phyloP scores from a whole-genome alignment of 1,140 invertebrate genomes.

The Mercenaria mercenaria region DNA sequence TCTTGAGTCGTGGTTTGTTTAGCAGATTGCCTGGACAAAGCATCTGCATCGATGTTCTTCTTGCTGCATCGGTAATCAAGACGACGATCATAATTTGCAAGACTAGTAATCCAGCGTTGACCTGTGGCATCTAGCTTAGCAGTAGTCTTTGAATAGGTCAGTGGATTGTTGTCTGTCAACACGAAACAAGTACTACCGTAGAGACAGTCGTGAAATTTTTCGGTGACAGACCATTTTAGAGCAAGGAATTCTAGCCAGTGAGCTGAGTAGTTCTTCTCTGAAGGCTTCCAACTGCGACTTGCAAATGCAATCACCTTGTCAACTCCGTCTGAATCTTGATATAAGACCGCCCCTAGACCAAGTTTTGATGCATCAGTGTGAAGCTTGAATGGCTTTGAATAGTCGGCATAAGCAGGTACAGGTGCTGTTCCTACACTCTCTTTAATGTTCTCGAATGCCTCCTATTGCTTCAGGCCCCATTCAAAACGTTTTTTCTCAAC shows the following conservation, averaged over 20 bases:
- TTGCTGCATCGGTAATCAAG: conserved; percentile 28
- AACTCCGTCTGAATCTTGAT: conserved; percentile 40
- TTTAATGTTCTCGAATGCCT: conserved; percentile 69
- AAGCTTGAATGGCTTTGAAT: conserved; percentile 2
- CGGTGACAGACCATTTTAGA: too few relatives aligned
- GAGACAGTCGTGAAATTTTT: conserved; percentile 53
- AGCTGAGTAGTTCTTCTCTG: conserved; percentile 65
- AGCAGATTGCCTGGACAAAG: background rate
- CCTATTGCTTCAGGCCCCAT: conserved; percentile 7
- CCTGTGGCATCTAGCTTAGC: conserved; percentile 60
- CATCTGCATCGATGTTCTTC: conserved; percentile 52
- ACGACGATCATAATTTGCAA: conserved; percentile 35
- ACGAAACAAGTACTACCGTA: conserved; percentile 62
- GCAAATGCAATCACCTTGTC: conserved; percentile 70
- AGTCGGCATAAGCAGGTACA: conserved; percentile 63
- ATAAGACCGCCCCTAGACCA: conserved; percentile 59
- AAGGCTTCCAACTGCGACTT: conserved; percentile 50
- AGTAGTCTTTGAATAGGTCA: conserved; percentile 56
- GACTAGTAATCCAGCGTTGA: conserved; percentile 51
- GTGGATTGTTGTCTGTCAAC: conserved; percentile 62
- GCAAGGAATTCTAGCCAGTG: conserved; percentile 68
- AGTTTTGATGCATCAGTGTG: conserved; percentile 53
- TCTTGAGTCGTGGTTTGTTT: background rate
- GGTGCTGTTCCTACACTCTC: conserved; percentile 45
- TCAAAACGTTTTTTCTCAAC: too few relatives aligned